These are phyloP conservation scores for Bunonema sp. DNA, from an alignment of 2,888 invertebrate species.

Conservation along the genomic window DNA sequence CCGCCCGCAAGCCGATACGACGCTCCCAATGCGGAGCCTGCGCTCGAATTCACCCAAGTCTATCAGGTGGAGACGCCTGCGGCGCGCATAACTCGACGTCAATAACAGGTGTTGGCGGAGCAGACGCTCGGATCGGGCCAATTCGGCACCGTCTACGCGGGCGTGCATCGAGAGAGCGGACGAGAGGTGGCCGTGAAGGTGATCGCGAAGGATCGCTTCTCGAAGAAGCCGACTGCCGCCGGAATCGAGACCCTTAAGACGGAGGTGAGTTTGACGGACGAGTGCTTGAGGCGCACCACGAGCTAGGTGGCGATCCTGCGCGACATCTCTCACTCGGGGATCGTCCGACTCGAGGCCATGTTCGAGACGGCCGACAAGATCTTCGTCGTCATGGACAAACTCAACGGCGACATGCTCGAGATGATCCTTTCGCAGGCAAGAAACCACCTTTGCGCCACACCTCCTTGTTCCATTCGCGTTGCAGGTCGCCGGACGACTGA, in stretches of 20 bases:
- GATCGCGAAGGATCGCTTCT: conserved; percentile 41
- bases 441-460: background rate
- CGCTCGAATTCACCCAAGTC: conserved; percentile 33
- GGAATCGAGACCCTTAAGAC: conserved; percentile 35
- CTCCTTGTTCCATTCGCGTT: background rate
- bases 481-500: conserved; percentile 61
- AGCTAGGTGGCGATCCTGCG: conserved; percentile 17
- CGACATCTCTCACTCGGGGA: conserved; percentile 48
- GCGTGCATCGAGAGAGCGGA: conserved; percentile 47
- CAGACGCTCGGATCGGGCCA: conserved; percentile 94
- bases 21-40: conserved; percentile 28
- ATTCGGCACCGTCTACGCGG: conserved; percentile 95
- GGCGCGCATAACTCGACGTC: background rate
- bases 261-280: too few species aligned
- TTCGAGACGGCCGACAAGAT: conserved; percentile 93
- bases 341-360: conserved; percentile 82
- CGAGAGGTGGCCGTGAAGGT: conserved; percentile 43
- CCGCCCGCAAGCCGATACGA: conserved; percentile 26
- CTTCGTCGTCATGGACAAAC: conserved; percentile 97
- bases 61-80: conserved; percentile 23
- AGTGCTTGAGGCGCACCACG: too few species aligned
- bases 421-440: conserved; percentile 29
- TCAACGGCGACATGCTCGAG: conserved; percentile 90
- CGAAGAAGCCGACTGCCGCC: conserved; percentile 20
- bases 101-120: conserved; percentile 57